phyloP scores from a whole-genome alignment of 2,797 vertebrate species.

The Psittacula derbiana region DNA sequence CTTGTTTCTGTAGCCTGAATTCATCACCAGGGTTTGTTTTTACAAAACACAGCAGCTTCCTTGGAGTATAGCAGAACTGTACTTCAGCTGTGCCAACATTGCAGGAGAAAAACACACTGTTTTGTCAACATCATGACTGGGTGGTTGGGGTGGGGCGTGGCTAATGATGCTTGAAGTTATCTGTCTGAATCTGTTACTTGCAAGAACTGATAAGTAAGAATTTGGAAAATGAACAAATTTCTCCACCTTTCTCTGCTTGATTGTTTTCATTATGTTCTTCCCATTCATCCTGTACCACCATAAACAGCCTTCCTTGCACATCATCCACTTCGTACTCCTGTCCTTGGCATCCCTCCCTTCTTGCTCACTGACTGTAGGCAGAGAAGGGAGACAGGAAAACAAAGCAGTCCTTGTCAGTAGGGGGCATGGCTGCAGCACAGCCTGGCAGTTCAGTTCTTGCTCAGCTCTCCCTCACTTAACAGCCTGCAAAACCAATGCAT shows the following conservation, averaged over 20 bases:
- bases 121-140: not conserved
- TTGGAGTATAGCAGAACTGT: not conserved
- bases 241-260: not conserved
- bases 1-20: not conserved
- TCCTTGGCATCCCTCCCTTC: not conserved
- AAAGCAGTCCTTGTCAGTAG: not conserved
- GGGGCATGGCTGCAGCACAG: not conserved
- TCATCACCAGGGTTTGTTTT: not conserved
- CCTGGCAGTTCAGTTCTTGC: not conserved
- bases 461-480: not conserved
- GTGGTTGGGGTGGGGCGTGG: not conserved
- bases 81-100: not conserved
- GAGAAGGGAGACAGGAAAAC: accelerated
- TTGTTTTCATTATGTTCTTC: not conserved
- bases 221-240: not conserved
- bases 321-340: not conserved
- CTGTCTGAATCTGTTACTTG: not conserved
- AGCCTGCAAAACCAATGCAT: not conserved
- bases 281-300: accelerated
- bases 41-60: not conserved
- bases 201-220: accelerated
- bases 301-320: not conserved
- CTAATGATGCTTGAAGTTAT: not conserved
- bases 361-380: not conserved
- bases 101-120: accelerated